Evolutionary conservation across 2,888 invertebrate genomes (phyloP).

Genomic region (Tenodera sinensis): DNA sequence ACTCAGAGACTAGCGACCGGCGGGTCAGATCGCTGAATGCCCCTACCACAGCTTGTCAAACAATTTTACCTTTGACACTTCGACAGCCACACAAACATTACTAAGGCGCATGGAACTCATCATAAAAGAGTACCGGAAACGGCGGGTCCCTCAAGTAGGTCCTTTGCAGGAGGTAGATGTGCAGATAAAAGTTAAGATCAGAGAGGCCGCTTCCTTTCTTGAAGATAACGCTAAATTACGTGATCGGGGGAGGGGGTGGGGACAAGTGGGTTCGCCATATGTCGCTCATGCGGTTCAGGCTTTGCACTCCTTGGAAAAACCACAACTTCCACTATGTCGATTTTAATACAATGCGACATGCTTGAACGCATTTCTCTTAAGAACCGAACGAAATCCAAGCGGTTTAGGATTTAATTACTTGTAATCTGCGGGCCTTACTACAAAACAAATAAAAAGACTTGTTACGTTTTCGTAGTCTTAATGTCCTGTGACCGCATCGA

Average conservation of each 20-base stretch:
- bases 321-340: not conserved
- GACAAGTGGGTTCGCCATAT: not conserved
- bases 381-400: not conserved
- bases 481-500: too few species aligned
- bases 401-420: not conserved
- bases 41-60: not conserved
- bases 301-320: not conserved
- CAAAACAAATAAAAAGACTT: not conserved
- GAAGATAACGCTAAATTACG: not conserved
- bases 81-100: not conserved
- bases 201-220: not conserved
- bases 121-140: not conserved
- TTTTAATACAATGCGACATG: not conserved
- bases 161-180: not conserved
- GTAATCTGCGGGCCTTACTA: not conserved
- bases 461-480: too few species aligned
- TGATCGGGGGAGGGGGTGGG: not conserved
- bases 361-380: not conserved
- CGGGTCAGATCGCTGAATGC: not conserved
- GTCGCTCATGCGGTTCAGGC: not conserved
- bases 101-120: not conserved
- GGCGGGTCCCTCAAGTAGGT: not conserved
- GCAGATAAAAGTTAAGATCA: not conserved
- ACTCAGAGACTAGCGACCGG: not conserved
- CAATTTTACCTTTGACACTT: not conserved